Percentiles rank a stretch among this genome's conserved stretches.
phyloP scores from a whole-genome alignment of 2,888 invertebrate genomes.

The Argynnis bischoffii region DNA sequence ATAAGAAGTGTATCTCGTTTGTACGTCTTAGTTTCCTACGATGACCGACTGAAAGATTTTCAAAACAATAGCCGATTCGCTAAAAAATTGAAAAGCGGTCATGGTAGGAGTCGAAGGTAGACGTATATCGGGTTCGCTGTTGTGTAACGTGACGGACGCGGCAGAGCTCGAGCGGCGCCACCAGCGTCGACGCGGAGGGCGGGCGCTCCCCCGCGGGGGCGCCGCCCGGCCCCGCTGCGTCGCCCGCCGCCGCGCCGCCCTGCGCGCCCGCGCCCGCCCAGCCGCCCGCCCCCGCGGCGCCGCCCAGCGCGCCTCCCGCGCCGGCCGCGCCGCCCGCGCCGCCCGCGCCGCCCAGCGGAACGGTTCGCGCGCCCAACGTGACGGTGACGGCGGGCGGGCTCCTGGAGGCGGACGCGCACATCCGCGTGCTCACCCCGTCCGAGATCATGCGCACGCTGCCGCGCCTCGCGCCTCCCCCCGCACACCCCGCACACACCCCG shows the following conservation, averaged over 20 bases:
- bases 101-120: conserved; percentile 25
- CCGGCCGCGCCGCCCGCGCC: conserved; percentile 37
- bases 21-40: conserved; percentile 18
- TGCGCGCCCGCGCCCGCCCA: conserved; percentile 43
- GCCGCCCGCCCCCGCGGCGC: conserved; percentile 37
- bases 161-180: conserved; percentile 63
- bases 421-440: conserved; percentile 93
- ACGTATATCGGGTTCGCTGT: conserved; percentile 26
- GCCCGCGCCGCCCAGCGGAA: conserved; percentile 32
- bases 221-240: conserved; percentile 43
- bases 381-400: conserved; percentile 85
- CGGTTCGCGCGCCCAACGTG: conserved; percentile 86
- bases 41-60: conserved; percentile 13
- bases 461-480: conserved; percentile 87
- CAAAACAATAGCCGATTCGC: neutral
- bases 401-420: conserved; percentile 88
- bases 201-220: conserved; percentile 45
- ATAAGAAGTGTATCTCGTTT: conserved; percentile 15
- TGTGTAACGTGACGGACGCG: conserved; percentile 45
- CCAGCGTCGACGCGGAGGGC: conserved; percentile 63
- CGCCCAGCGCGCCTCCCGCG: conserved; percentile 27
- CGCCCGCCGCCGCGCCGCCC: conserved; percentile 41
- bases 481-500: conserved; percentile 47
- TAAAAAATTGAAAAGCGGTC: conserved; percentile 11
- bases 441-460: conserved; percentile 96